Percentiles rank a stretch among this genome's conserved stretches.
Evolutionary conservation across 2,797 vertebrate species (phyloP).

Genomic region (Enteromius viviparus): DNA sequence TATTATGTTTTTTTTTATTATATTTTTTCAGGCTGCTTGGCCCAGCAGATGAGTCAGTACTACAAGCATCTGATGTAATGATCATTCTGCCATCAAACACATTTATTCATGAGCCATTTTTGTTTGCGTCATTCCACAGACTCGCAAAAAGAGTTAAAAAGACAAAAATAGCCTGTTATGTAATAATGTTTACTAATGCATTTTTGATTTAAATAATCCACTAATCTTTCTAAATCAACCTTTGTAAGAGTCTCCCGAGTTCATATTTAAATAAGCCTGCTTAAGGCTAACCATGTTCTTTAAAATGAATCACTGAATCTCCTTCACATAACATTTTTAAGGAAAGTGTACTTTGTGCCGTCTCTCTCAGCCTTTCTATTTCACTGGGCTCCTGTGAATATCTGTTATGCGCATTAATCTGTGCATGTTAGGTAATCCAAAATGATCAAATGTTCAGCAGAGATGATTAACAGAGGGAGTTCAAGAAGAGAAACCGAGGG

Average conservation of each 20-base stretch:
- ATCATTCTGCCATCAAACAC: not conserved
- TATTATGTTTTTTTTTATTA: not conserved
- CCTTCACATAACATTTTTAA: conserved; percentile 13
- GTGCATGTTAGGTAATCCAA: conserved; percentile 69
- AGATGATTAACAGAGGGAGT: conserved; percentile 66
- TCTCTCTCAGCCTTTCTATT: conserved; percentile 14
- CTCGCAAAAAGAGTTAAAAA: conserved; percentile 15
- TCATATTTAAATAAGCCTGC: conserved; percentile 39
- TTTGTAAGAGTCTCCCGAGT: not conserved
- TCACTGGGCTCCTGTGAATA: conserved; percentile 56
- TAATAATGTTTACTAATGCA: conserved; percentile 41
- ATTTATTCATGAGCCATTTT: conserved; percentile 11
- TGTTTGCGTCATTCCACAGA: conserved; percentile 9
- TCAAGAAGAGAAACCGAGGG: conserved; percentile 61
- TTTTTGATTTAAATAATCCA: conserved; percentile 52
- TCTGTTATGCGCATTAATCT: conserved; percentile 70
- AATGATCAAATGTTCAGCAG: conserved; percentile 71
- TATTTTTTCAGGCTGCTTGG: not conserved
- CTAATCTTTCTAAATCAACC: conserved; percentile 46
- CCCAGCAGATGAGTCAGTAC: not conserved
- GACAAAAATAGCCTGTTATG: conserved; percentile 47
- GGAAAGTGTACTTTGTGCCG: not conserved
- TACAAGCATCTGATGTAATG: not conserved
- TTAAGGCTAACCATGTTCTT: conserved; percentile 33
- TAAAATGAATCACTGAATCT: conserved; percentile 41